Percentiles rank a stretch among this genome's conserved stretches.
Conservation (phyloP, 2,888 invertebrate genomes). For the Platynereis dumerilii region DNA sequence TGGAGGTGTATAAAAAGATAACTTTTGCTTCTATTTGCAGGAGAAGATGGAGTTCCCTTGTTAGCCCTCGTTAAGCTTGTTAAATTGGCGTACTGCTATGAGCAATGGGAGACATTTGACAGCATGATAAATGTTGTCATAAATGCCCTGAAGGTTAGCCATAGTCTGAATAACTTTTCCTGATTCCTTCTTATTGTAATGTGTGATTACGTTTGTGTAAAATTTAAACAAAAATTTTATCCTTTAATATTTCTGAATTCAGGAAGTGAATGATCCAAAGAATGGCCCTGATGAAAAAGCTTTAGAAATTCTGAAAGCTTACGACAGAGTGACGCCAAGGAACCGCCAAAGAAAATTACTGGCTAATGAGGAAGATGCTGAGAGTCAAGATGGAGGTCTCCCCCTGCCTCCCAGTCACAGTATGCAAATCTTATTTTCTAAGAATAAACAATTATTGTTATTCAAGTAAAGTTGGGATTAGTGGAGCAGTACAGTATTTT, state of each 20-base stretch:
- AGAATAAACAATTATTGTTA: too few species aligned
- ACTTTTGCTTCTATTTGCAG: conserved; percentile 35
- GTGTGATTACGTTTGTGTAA: too few species aligned
- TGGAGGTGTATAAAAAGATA: too few species aligned
- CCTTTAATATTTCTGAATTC: neutral
- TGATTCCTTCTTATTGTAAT: too few species aligned
- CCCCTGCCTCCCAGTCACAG: conserved; percentile 11
- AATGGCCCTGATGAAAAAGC: conserved; percentile 53
- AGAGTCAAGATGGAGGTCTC: conserved; percentile 9
- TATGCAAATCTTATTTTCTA: neutral
- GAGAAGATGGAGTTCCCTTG: conserved; percentile 58
- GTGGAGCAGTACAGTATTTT: too few species aligned
- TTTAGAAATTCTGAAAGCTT: conserved; percentile 52
- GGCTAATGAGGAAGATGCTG: conserved; percentile 29
- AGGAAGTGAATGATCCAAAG: conserved; percentile 45
- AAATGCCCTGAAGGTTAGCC: conserved; percentile 29
- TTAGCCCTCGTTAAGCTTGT: conserved; percentile 56
- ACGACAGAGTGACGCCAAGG: conserved; percentile 43
- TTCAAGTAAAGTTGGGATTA: neutral
- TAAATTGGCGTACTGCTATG: conserved; percentile 60
- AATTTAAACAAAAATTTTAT: too few species aligned
- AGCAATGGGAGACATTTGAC: conserved; percentile 61
- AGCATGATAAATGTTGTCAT: conserved; percentile 27
- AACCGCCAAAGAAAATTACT: conserved; percentile 26
- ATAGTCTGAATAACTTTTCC: too few species aligned